Base-by-base conservation (phyloP, 2,113 vertebrate genomes). In the Pomatorhinus ruficollis region DNA sequence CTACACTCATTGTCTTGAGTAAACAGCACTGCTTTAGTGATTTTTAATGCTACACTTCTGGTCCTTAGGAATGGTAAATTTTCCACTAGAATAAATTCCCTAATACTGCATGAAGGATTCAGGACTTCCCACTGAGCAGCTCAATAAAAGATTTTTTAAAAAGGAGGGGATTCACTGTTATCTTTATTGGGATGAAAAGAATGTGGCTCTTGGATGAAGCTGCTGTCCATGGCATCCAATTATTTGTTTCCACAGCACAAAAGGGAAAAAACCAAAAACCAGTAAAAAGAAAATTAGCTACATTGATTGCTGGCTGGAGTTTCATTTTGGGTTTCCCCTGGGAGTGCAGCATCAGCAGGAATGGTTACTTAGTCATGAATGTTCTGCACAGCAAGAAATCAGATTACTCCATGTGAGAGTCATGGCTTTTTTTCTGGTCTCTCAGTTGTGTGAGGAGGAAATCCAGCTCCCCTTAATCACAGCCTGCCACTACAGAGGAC, bases 211-310 rank as follows among this genome's bases (percentile, higher is more conserved):
- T 83, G 85, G 66, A 92, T 89, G 71, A 95, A 82, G 60, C 57
- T 94, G 27, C 56, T 96, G 64, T 35, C 54, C 57, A 40, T 63
- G 65, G 53, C 40, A 80, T 74, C 71, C 76, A 79, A 87, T 71
- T 81, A 85, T 65, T 93, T 93, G 53, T 65, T 93, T 96, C 69
- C 53, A 53, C 52, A 71, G 59, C 17, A 90, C 59, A 54, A 56
- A 83, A 50, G 2, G 4, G 4, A 20, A 37, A 56, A 47, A 47
- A 61, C 14, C 77, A 71, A 69, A 94, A 22, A 30, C 16, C 8
- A 37, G 25, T 65, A 71, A 89, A 70, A 96, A 87, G 50, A 93
- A 96, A 97, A 97, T 93, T 52, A 95, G 63, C 82, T 96, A 24
- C 72, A 94, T 85, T 85, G 95, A 97, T 93, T 94, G 61, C 47